Base-by-base conservation (phyloP, 2,797 vertebrate genomes). In the Sphenodon punctatus region DNA sequence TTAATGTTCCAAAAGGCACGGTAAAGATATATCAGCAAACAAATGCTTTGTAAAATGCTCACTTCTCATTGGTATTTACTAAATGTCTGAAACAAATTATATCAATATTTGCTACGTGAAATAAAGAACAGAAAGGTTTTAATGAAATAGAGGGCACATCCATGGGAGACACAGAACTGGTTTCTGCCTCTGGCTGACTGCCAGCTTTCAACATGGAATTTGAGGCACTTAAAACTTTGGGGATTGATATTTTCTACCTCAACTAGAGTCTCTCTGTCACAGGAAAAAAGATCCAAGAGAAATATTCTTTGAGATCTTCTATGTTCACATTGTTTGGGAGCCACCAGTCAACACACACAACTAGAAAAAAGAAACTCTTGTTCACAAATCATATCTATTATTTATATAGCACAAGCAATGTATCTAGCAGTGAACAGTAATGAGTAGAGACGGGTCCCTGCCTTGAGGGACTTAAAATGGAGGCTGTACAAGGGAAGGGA, bases 61-160 rank as follows among this genome's bases (percentile, higher is more conserved):
- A 8, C 67, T 78, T 80, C 25, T 69, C 30, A 14, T 63, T 36
- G 46, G 11, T 71, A 80, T 74, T 85, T 90, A 6, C 70, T 86
- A 78, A 76, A 61, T 27, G 67, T 8, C 30, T 51, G 22, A 66
- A 61, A 59, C 53, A 15, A 49, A 43, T 27, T n/a, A 46, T 60
- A 64, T 67, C 81, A 88, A n/a, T 64, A 81, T 84, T 82, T 87
- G 19, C n/a, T 69, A 0, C 25, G 7, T 66, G 46, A 48, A 56
- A 36, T 16, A 8, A 64, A 20, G 49, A 78, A 27, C 0, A 4
- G n/a, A 64, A 10, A 73, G 9, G 8, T 76, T 55, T 38, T 82
- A 42, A 78, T 88, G 73, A 1, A 75, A 64, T 15, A 27, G 5
- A 58, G 2, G 4, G 0, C 34, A 17, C 22, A 13, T 43, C 46